A percentile compares a stretch with the other conserved stretches of the same genome.
Evolutionary conservation across 2,113 vertebrate genomes (phyloP).

Genomic region (Cariama cristata): DNA sequence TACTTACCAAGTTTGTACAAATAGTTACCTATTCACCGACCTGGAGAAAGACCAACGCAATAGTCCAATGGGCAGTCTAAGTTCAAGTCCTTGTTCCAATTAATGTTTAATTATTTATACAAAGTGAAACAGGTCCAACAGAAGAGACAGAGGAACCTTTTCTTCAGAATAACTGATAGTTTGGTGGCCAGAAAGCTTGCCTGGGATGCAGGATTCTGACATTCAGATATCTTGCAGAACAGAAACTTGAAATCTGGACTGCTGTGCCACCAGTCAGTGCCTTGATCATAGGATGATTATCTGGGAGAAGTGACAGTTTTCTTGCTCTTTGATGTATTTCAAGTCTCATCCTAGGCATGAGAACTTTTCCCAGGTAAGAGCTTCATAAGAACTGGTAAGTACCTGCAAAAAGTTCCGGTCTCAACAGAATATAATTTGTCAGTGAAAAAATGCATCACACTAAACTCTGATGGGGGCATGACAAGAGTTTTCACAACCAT

Average conservation of each 20-base stretch:
- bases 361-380: neutral
- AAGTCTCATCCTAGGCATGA: neutral
- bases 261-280: neutral
- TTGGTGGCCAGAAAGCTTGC: neutral
- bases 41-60: neutral
- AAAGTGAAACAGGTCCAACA: neutral
- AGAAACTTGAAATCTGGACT: neutral
- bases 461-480: neutral
- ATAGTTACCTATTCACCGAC: neutral
- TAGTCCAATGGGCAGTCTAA: neutral
- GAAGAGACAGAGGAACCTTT: neutral
- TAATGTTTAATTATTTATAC: constrained; percentile 39
- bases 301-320: neutral
- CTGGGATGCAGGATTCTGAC: neutral
- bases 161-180: neutral
- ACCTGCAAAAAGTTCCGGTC: neutral
- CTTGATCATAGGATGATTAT: neutral
- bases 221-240: neutral
- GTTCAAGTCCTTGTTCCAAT: constrained; percentile 3
- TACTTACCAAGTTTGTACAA: neutral
- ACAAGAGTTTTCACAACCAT: neutral
- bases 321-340: neutral
- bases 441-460: neutral
- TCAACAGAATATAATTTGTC: neutral
- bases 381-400: neutral